phyloP scores from a whole-genome alignment of 2,113 vertebrate species.

The Daboia siamensis region DNA sequence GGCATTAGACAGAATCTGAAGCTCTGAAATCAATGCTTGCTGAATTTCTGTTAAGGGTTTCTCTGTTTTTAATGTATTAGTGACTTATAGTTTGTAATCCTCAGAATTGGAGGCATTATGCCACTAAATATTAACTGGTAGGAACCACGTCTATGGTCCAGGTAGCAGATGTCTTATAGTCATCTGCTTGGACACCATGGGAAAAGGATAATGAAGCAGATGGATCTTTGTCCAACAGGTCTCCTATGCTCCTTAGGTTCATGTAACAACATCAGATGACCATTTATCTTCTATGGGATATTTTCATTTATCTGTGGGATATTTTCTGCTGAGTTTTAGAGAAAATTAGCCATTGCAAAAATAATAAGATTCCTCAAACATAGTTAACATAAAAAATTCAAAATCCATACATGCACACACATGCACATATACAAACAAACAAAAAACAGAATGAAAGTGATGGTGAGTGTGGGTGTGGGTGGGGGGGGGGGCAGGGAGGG shows the following conservation, averaged over 20 bases:
- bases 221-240: background rate
- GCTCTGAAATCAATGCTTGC: background rate
- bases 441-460: background rate
- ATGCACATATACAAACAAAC: background rate
- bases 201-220: background rate
- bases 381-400: background rate
- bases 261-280: background rate
- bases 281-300: background rate
- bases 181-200: too few relatives aligned
- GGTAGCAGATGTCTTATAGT: background rate
- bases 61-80: background rate
- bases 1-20: background rate
- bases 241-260: background rate
- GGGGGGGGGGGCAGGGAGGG: too few relatives aligned
- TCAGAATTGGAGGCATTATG: background rate
- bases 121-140: background rate
- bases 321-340: background rate
- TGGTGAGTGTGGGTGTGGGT: too few relatives aligned
- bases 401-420: background rate
- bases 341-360: background rate
- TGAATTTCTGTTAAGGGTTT: background rate
- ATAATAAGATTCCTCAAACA: accelerated
- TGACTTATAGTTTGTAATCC: too few relatives aligned
- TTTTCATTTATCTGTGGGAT: background rate
- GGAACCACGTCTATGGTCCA: background rate